Base-by-base conservation (phyloP, 2,113 vertebrate genomes). In the Tringa solitaria region DNA sequence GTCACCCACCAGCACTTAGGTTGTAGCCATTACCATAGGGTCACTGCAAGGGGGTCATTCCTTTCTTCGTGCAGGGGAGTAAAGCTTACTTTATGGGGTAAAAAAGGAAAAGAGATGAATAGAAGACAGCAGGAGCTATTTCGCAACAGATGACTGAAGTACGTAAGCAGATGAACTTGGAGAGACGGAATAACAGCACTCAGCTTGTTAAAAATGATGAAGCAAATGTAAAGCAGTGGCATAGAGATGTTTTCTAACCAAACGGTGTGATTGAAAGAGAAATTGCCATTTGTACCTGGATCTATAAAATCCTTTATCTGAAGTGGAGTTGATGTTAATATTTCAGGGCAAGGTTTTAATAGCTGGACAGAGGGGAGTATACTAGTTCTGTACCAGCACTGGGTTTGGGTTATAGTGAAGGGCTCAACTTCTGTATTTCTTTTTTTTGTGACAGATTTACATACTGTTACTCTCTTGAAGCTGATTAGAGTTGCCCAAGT, bases 151-250 rank as follows among this genome's bases (percentile, higher is more conserved):
- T 56, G 26, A 50, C 27, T 30, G 1, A 24, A 63, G 64, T 39
- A n/a, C 0, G 0, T 56, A 33, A 63, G 46, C 1, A 1, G 43
- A 60, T 61, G 32, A 80, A 14, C 59, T 79, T 7, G 32, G 21
- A 87, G 68, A 74, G 23, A 3, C 19, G 30, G 51, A 33, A 35
- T 27, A 33, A 26, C 70, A 77, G 9, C 19, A 32, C 20, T 19
- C 8, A 39, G 84, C 68, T 75, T 22, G 6, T 86, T 81, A 67
- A 89, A 86, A n/a, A 28, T 54, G 28, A 10, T 73, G 69, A 46
- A 87, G 39, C 37, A 72, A 67, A 48, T 4, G 2, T 28, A 23
- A 54, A 86, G 18, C 27, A 8, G 7, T 86, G 45, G 8, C 20
- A 9, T 2, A 20, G 59, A 51, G 14, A 15, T 48, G 37, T 83